Evolutionary conservation across 2,113 vertebrate genomes (phyloP).

Genomic region (Ceyx melanurus): DNA sequence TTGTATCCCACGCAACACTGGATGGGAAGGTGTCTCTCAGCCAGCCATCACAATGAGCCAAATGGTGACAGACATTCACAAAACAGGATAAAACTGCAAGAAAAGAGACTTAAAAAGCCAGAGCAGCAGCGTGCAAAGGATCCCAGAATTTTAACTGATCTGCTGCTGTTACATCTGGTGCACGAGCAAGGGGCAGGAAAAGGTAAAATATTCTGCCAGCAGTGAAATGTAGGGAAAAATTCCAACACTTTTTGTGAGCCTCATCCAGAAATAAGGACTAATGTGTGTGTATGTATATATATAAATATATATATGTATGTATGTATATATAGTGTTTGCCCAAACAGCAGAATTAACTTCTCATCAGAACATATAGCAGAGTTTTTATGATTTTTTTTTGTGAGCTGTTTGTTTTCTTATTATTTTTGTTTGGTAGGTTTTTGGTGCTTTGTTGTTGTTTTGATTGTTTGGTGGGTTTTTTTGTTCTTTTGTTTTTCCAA

Average conservation of each 20-base stretch:
- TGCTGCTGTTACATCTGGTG: neutral
- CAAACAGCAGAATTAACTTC: neutral
- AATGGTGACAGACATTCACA: neutral
- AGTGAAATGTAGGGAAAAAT: neutral
- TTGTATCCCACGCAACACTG: neutral
- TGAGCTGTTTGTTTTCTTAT: too few relatives aligned
- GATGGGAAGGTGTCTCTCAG: neutral
- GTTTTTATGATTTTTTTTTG: neutral
- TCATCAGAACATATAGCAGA: neutral
- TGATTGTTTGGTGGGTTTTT: too few relatives aligned
- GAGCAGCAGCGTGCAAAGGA: neutral
- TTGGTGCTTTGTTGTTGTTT: too few relatives aligned
- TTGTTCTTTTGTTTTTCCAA: too few relatives aligned
- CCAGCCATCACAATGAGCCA: fast-evolving
- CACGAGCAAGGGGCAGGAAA: neutral
- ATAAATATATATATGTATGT: neutral
- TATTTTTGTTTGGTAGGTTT: too few relatives aligned
- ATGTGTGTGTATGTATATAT: neutral
- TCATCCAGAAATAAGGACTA: neutral
- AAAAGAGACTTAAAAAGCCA: neutral
- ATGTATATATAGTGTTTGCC: neutral
- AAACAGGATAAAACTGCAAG: neutral
- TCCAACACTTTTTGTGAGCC: neutral
- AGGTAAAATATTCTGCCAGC: neutral
- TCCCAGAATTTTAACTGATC: neutral